Evolutionary conservation across 1,140 invertebrate genomes (phyloP), one percentile per base, ranked within the genome.

Genomic region (Battus philenor): DNA sequence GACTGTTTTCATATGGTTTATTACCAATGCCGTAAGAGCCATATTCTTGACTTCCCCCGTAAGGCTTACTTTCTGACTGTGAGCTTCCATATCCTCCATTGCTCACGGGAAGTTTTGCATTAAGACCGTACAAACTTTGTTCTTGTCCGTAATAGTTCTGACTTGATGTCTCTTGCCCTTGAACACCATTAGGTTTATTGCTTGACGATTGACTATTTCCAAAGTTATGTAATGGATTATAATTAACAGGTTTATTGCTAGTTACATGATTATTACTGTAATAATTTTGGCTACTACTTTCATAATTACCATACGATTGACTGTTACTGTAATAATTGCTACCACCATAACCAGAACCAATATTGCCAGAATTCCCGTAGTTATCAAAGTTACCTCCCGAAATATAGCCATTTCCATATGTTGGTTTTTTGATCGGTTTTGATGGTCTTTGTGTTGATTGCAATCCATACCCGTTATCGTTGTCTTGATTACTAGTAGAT

Each of bases 401-500:
- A 38, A 4, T 38, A 7, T 47, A 33, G 12, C 24, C 41, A 13
- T 22, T 8, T 7, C 43, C 44, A 30, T 46, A 41, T 5, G 36
- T 18, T 22, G 30, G 15, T 22, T 29, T 39, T 27, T 39, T 41
- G 10, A 30, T 29, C 12, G 59, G 59, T 26, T 50, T 55, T 16
- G 10, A 30, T 11, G 55, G 59, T 29, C 44, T 62, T 30, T 45
- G 24, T 12, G 54, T 31, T 26, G 38, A 52, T 41, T 45, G 55
- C 17, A 47, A 32, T 11, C 32, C 38, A 26, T 61, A 58, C 2
- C 38, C 41, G 12, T 27, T 20, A 20, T 20, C 38, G 24, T 47
- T 50, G 9, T 50, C 22, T 17, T 49, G 22, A 17, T 51, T 50
- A 15, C 43, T 56, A 34, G 45, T 24, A 6, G 26, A 24, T 13